These are phyloP conservation scores for Lasioglossum malachurum DNA, from an alignment of 2,888 invertebrate species.

Conservation along the genomic window DNA sequence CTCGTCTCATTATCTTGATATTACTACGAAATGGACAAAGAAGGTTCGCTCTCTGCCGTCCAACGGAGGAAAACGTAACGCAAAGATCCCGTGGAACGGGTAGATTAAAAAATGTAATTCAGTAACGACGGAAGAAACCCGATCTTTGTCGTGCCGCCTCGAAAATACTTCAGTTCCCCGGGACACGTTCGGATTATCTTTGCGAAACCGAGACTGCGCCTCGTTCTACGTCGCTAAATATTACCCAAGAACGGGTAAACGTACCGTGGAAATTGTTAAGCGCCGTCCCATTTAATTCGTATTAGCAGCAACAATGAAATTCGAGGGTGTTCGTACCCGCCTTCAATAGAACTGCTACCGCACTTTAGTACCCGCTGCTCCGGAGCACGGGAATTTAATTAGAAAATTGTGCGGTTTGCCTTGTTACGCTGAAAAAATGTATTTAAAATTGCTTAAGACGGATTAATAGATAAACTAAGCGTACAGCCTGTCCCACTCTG, in stretches of 20 bases:
- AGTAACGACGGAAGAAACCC: conserved; percentile 39
- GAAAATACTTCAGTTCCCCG: conserved; percentile 22
- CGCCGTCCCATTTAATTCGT: not conserved
- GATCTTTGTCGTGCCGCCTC: conserved; percentile 1
- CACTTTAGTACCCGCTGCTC: not conserved
- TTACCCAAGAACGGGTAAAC: not conserved
- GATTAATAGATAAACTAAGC: not conserved
- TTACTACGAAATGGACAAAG: conserved; percentile 52
- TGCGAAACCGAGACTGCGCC: not conserved
- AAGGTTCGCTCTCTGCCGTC: not conserved
- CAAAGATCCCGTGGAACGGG: conserved; percentile 1
- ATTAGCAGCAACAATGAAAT: not conserved
- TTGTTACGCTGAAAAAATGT: not conserved
- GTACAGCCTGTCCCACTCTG: not conserved
- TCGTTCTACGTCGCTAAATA: not conserved
- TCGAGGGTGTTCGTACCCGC: not conserved
- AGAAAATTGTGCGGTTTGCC: not conserved
- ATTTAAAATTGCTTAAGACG: not conserved
- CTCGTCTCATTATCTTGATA: conserved; percentile 58
- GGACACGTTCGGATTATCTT: conserved; percentile 24
- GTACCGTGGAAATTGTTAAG: conserved; percentile 2
- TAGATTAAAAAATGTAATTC: conserved; percentile 31
- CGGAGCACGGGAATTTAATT: not conserved
- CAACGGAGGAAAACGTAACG: conserved; percentile 5
- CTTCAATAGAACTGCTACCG: not conserved